Conservation (phyloP, 92 coral and sea anemone species). For the Galaxea fascicularis region DNA sequence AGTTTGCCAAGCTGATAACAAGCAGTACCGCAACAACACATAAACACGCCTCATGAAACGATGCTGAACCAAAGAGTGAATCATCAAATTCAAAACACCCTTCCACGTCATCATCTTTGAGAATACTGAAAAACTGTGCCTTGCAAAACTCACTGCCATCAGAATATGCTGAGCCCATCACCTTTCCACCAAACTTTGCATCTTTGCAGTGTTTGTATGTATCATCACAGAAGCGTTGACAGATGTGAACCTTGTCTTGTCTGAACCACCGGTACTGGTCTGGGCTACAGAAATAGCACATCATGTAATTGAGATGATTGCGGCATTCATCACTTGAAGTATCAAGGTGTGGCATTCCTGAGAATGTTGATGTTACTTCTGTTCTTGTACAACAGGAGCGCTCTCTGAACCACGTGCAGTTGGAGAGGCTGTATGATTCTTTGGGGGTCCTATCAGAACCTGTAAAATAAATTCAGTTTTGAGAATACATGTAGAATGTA, state of each 20-base stretch:
- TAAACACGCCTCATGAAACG: not conserved
- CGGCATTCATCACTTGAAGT: slow-evolving; percentile 77
- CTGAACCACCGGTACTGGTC: slow-evolving; percentile 82
- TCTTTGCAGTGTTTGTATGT: slow-evolving; percentile 81
- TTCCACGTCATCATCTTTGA: slow-evolving; percentile 35
- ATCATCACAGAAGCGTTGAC: slow-evolving; percentile 76
- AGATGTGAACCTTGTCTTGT: slow-evolving; percentile 67
- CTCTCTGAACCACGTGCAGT: slow-evolving; percentile 96
- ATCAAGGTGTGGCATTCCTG: slow-evolving; percentile 79
- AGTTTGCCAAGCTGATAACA: slow-evolving; percentile 4
- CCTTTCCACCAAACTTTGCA: slow-evolving; percentile 69
- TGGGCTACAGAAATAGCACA: slow-evolving; percentile 98
- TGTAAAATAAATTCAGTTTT: slow-evolving; percentile 10
- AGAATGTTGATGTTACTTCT: slow-evolving; percentile 91
- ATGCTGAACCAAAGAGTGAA: slow-evolving; percentile 60
- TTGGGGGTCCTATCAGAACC: slow-evolving; percentile 86
- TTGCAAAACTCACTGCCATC: slow-evolving; percentile 82
- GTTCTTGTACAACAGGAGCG: slow-evolving; percentile 93
- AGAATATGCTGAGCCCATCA: slow-evolving; percentile 70
- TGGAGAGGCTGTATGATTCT: slow-evolving; percentile 95
- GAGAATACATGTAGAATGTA: not conserved
- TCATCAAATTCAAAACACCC: slow-evolving; percentile 81
- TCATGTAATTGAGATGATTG: slow-evolving; percentile 88
- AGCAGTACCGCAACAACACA: slow-evolving; percentile 2
- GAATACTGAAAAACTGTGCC: slow-evolving; percentile 81